Conservation (phyloP, 2,888 invertebrate species). For the Athetis lepigone region DNA sequence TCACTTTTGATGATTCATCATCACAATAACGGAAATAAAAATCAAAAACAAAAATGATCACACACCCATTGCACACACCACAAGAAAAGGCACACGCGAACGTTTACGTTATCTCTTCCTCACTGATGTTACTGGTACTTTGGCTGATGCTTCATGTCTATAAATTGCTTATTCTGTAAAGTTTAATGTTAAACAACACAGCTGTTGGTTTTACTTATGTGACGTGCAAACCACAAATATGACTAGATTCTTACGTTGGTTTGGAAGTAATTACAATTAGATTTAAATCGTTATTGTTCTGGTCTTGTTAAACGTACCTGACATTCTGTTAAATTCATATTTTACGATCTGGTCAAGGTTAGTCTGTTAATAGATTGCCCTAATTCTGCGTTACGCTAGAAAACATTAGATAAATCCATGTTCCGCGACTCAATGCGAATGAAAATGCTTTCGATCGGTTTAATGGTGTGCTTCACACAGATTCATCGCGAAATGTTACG, state of each 20-base stretch:
- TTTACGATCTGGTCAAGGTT: constrained; percentile 54
- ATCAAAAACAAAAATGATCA: constrained; percentile 63
- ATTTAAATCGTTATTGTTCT: constrained; percentile 62
- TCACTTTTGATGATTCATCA: constrained; percentile 35
- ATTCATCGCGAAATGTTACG: not conserved
- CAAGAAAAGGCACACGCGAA: constrained; percentile 61
- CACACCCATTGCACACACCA: no score
- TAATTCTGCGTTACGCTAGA: constrained; percentile 19
- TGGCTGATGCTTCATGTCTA: constrained; percentile 56
- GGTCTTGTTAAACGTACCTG: constrained; percentile 28
- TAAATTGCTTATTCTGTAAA: constrained; percentile 51
- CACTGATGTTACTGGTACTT: constrained; percentile 59
- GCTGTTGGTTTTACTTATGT: constrained; percentile 50
- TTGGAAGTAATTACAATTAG: constrained; percentile 61
- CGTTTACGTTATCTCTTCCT: constrained; percentile 59
- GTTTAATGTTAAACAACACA: constrained; percentile 46
- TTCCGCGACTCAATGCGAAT: constrained; percentile 8
- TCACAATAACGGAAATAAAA: constrained; percentile 50
- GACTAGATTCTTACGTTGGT: constrained; percentile 59
- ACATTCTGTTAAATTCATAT: constrained; percentile 57
- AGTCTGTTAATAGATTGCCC: constrained; percentile 46
- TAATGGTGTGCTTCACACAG: not conserved
- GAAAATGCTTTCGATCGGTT: not conserved
- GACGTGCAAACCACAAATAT: constrained; percentile 56
- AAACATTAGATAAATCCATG: constrained; percentile 2